Evolutionary conservation across 1,140 invertebrate genomes (phyloP).

Genomic region (Penaeus indicus): DNA sequence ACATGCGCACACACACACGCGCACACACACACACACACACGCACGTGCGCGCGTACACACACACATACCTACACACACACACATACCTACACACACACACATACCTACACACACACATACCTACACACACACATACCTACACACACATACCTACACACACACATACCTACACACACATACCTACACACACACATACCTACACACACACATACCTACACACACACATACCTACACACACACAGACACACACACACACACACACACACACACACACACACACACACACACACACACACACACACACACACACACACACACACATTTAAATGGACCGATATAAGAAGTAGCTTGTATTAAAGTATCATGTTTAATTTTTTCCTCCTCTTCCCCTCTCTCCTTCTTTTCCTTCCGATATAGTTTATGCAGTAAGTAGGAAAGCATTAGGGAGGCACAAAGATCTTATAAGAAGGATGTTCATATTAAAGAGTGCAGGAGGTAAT

Average conservation of each 20-base stretch:
- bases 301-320: background rate
- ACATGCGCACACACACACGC: background rate
- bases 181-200: background rate
- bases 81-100: background rate
- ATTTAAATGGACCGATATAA: background rate
- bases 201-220: background rate
- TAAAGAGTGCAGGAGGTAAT: too few species aligned
- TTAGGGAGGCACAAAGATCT: too few species aligned
- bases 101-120: background rate
- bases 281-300: background rate
- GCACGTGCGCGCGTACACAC: background rate
- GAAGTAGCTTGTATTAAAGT: background rate
- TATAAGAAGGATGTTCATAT: too few species aligned
- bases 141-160: background rate
- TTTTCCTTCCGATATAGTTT: too few species aligned
- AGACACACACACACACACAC: background rate
- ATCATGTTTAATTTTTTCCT: background rate
- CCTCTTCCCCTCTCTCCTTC: too few species aligned
- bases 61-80: background rate
- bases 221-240: background rate
- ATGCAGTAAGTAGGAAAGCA: too few species aligned
- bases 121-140: background rate
- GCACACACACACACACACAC: background rate
- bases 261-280: background rate
- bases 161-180: background rate